phyloP scores from a whole-genome alignment of 2,113 vertebrate species.

The Egretta garzetta region DNA sequence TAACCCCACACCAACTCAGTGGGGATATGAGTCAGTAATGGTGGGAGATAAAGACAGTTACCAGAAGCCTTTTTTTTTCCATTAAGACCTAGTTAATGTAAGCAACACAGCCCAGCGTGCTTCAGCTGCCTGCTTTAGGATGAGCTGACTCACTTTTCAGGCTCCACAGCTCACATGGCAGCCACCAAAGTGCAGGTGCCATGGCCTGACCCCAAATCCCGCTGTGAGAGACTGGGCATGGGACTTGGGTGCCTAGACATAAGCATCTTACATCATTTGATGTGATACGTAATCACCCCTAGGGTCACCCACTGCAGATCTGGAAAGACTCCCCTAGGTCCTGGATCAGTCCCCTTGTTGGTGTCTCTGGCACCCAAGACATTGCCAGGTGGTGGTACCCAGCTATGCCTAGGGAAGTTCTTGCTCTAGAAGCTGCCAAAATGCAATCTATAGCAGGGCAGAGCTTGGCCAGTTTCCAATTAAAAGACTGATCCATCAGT shows the following conservation, averaged over 20 bases:
- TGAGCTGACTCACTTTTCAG: background rate
- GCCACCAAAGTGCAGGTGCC: background rate
- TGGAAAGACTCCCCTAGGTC: background rate
- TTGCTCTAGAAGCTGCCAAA: background rate
- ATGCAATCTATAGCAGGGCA: background rate
- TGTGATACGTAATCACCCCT: rapidly evolving
- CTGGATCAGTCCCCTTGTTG: background rate
- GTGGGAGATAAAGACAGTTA: background rate
- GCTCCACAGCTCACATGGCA: background rate
- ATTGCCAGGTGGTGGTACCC: background rate
- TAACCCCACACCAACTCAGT: background rate
- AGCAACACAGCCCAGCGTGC: background rate
- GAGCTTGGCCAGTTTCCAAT: background rate
- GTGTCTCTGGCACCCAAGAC: background rate
- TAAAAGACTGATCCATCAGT: background rate
- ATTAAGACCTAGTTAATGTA: background rate
- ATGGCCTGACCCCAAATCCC: background rate
- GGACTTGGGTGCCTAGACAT: background rate
- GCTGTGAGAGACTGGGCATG: background rate
- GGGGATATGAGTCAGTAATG: background rate
- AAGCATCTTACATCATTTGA: background rate
- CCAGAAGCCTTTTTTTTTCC: background rate
- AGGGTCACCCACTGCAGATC: background rate
- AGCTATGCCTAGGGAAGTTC: background rate
- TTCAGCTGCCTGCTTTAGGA: background rate